Evolutionary conservation across 2,888 invertebrate species (phyloP).

Genomic region (Epiblema foenella): DNA sequence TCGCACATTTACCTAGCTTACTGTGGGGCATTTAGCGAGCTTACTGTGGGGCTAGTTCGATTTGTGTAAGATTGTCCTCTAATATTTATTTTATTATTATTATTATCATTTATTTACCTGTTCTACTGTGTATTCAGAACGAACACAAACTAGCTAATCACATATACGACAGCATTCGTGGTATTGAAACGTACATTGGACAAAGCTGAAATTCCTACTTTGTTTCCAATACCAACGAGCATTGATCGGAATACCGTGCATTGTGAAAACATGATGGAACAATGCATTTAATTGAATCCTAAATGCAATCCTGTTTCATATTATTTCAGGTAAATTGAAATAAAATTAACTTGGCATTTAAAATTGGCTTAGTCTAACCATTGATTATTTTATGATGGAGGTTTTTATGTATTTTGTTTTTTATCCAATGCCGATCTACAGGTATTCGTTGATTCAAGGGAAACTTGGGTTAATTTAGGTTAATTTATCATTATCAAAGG

Average conservation of each 20-base stretch:
- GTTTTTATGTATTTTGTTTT: no score
- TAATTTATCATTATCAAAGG: no score
- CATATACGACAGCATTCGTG: neutral
- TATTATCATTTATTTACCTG: no score
- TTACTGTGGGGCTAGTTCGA: no score
- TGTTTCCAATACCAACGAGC: slow-evolving; percentile 6
- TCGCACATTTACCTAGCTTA: no score
- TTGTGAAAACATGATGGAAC: slow-evolving; percentile 14
- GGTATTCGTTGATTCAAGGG: no score
- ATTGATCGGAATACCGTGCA: neutral
- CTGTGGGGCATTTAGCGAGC: no score
- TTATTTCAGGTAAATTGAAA: neutral
- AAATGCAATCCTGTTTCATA: neutral
- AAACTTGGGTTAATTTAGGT: no score
- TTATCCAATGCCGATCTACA: neutral
- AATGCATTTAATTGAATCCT: slow-evolving; percentile 29
- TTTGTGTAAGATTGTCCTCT: no score
- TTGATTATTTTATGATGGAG: neutral
- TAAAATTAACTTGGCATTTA: neutral
- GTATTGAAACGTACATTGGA: neutral
- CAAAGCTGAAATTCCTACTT: slow-evolving; percentile 21
- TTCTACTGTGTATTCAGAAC: neutral
- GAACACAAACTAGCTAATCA: neutral
- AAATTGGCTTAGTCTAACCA: neutral
- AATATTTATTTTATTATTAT: no score